Evolutionary conservation across 2,888 invertebrate genomes (phyloP), one percentile per base, ranked within the genome.

Genomic region (Agrotis clavis): DNA sequence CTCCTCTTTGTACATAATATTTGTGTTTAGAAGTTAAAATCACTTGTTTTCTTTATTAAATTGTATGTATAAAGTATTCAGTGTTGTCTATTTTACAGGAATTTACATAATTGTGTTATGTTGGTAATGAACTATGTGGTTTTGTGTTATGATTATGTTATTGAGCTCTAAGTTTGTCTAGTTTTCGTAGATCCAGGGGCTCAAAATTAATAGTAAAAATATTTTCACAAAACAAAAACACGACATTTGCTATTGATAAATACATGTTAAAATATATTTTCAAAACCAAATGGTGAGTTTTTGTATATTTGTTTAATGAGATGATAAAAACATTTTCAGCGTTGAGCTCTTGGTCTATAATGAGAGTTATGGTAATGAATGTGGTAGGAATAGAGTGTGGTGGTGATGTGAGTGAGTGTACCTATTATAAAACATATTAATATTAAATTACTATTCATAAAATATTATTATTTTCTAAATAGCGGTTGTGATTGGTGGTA

Each of bases 1-100:
- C 88, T 96, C 96, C 90, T 96, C 96, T 91, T 89, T 91, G 89
- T 90, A 92, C 93, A 94, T 94, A 91, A 90, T 92, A 90, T 84
- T 79, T 77, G 80, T 85, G 78, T 87, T 83, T 82, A 83, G 83
- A 74, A 74, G 73, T 81, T 77, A 77, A 77, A 79, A 81, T 82
- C 86, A 84, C 84, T 85, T 79, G 54, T 68, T 80, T 54, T 74
- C 63, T 79, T 81, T 45, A 66, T 63, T 62, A 54, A 72, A 66
- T 81, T 79, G 72, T 74, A 76, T 67, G 67, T 77, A 70, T 82
- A 81, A 82, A 80, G 84, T 82, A 75, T 45, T 68, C 66, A 35
- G 54, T 74, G 67, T 77, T 67, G 45, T 81, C 16, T 68, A 77
- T 75, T 86, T 92, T 90, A 91, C 92, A 92, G 90, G 92, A 87